Conservation (phyloP, 2,113 vertebrate genomes). For the Girardinichthys multiradiatus region DNA sequence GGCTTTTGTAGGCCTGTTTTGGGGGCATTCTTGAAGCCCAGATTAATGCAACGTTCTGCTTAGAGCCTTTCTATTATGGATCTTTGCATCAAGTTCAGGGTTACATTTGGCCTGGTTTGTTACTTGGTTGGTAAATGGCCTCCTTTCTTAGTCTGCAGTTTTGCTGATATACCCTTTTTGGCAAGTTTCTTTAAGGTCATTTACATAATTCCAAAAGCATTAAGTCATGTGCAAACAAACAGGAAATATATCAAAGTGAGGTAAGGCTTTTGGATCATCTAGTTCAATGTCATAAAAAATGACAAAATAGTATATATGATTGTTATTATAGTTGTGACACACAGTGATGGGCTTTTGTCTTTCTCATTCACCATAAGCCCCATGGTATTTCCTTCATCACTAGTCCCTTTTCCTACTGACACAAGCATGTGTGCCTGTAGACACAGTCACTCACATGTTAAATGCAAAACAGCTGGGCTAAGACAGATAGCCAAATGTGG, state of each 20-base stretch:
- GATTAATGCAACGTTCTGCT: not conserved
- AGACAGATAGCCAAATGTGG: constrained; percentile 60
- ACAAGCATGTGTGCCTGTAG: not conserved
- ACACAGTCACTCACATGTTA: constrained; percentile 46
- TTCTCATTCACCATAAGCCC: not conserved
- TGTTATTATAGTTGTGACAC: not conserved
- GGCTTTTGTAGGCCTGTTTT: not conserved
- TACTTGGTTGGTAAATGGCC: not conserved
- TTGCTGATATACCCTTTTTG: not conserved
- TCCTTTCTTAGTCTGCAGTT: not conserved
- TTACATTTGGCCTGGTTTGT: not conserved
- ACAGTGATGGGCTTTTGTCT: not conserved
- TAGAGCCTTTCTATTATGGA: not conserved
- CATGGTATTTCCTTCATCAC: not conserved
- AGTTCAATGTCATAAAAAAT: not conserved
- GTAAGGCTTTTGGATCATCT: not conserved
- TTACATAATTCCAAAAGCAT: not conserved
- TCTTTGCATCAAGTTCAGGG: not conserved
- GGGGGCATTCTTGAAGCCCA: not conserved
- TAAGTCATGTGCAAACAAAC: not conserved
- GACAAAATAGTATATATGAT: not conserved
- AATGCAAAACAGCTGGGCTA: constrained; percentile 61
- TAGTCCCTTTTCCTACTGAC: constrained; percentile 16
- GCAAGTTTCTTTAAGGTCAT: not conserved
- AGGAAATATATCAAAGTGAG: not conserved